phyloP scores from a whole-genome alignment of 2,113 vertebrate species.

The Pterophyllum scalare region DNA sequence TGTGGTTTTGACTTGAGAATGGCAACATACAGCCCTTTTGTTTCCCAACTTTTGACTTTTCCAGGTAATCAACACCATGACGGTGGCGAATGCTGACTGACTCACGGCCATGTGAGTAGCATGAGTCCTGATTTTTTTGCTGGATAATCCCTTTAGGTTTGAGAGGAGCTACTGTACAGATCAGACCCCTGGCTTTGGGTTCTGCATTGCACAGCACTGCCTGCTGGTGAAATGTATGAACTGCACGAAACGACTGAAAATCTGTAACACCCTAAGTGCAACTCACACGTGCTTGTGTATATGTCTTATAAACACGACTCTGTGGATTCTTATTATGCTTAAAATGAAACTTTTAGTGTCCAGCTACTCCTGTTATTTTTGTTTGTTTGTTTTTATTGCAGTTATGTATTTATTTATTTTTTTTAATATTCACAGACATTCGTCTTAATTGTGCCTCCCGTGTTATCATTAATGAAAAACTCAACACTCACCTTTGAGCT shows the following conservation, averaged over 20 bases:
- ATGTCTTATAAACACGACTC: not conserved
- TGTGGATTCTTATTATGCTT: not conserved
- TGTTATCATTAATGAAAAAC: not conserved
- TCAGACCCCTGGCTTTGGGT: constrained; percentile 3
- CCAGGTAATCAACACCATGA: not conserved
- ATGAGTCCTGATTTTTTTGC: constrained; percentile 30
- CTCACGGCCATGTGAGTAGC: constrained; percentile 11
- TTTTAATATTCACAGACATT: not conserved
- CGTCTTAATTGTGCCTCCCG: not conserved
- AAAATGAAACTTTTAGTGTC: not conserved
- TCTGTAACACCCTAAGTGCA: constrained; percentile 30
- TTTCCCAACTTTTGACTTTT: not conserved
- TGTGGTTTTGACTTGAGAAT: not conserved
- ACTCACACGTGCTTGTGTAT: constrained; percentile 13
- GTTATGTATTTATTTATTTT: no score
- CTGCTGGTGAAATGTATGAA: constrained; percentile 70
- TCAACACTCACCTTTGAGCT: not conserved
- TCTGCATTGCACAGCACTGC: constrained; percentile 72
- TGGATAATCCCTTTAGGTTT: constrained; percentile 28
- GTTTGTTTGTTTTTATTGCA: no score
- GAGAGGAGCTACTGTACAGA: constrained; percentile 23
- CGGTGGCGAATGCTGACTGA: not conserved
- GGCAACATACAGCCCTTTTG: not conserved
- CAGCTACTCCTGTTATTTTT: not conserved
- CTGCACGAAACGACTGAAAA: constrained; percentile 65